phyloP scores from a whole-genome alignment of 1,140 invertebrate species.

The Tribolium castaneum region DNA sequence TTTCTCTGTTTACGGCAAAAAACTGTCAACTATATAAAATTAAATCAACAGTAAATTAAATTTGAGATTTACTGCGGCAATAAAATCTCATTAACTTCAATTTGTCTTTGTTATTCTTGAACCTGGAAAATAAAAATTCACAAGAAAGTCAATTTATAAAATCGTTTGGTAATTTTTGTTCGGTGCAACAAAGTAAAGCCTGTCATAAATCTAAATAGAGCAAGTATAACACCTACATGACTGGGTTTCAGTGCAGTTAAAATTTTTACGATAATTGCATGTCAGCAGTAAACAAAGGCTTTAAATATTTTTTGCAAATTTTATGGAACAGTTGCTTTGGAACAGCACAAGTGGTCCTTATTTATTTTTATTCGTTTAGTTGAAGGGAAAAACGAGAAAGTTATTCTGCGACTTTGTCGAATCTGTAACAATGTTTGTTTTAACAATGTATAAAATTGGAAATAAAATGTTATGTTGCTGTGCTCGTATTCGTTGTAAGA shows the following conservation, averaged over 20 bases:
- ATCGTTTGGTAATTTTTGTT: no score
- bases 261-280: neutral
- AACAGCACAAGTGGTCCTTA: neutral
- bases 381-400: neutral
- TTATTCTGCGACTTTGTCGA: neutral
- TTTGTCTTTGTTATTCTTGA: neutral
- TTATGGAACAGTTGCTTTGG: neutral
- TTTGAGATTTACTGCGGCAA: neutral
- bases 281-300: neutral
- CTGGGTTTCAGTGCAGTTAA: neutral
- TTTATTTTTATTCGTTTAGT: neutral
- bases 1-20: neutral
- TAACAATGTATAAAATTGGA: no score
- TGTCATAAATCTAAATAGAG: neutral
- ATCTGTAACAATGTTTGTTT: no score
- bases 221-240: neutral
- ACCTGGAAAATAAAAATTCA: neutral
- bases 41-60: neutral
- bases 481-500: no score
- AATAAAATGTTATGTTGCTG: no score
- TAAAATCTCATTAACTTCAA: neutral
- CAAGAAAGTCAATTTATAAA: no score
- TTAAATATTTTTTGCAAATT: neutral
- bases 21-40: neutral
- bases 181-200: neutral